phyloP scores from a whole-genome alignment of 2,797 vertebrate species.

The Sebastes steindachneri region DNA sequence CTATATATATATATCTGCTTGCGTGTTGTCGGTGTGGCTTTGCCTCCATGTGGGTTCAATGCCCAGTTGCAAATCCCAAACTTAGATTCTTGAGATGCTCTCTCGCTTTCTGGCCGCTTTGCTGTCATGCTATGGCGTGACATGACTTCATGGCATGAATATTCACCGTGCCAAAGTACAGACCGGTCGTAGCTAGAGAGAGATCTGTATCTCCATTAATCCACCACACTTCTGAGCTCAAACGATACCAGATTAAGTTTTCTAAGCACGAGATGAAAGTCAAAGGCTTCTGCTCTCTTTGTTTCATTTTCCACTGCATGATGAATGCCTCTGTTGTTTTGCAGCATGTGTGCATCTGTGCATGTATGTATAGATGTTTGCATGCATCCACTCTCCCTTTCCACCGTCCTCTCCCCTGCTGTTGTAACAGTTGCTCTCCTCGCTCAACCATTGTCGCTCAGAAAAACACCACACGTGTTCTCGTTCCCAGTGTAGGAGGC shows the following conservation, averaged over 20 bases:
- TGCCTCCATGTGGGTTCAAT: conserved; percentile 18
- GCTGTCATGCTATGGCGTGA: conserved; percentile 14
- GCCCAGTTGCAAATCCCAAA: conserved; percentile 21
- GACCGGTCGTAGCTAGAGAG: background rate
- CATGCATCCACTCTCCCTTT: conserved; percentile 41
- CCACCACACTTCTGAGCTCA: background rate
- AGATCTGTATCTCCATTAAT: conserved; percentile 14
- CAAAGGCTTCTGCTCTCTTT: conserved; percentile 40
- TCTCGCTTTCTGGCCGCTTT: background rate
- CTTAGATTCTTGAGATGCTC: conserved; percentile 24
- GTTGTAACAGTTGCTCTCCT: conserved; percentile 65
- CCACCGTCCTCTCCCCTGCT: conserved; percentile 37
- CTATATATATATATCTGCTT: background rate
- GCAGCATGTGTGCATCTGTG: conserved; percentile 51
- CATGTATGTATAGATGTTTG: conserved; percentile 33
- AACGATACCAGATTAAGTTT: conserved; percentile 1
- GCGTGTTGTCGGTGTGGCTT: background rate
- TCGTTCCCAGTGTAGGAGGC: conserved; percentile 51
- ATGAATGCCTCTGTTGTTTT: conserved; percentile 54
- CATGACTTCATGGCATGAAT: conserved; percentile 31
- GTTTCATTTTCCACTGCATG: conserved; percentile 43
- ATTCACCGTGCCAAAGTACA: background rate
- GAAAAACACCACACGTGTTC: conserved; percentile 62
- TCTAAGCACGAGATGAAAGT: conserved; percentile 4
- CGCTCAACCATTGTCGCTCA: conserved; percentile 47